Evolutionary conservation across 2,797 vertebrate species (phyloP), one percentile per base, ranked within the genome.

Genomic region (Salarias fasciatus): DNA sequence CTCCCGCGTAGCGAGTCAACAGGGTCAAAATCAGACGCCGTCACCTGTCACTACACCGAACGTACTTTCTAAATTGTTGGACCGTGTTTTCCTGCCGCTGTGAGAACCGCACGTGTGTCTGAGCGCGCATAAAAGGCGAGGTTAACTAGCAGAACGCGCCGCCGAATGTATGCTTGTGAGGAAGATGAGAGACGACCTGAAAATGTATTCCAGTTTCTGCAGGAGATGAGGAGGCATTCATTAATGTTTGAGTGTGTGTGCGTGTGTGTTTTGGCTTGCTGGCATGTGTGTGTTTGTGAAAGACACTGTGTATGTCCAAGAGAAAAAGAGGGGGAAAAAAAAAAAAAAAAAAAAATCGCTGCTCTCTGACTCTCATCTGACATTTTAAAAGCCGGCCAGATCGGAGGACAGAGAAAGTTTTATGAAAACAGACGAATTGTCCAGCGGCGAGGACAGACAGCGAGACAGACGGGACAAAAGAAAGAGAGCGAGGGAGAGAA

Each of bases 341-440:
- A 36, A 24, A 8, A 15, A 4, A 31, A 41, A 43, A 61, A 50
- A 33, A 10, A 73, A 72, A 43, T 1, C 5, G 48, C 48, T 51
- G 45, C 77, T 63, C 69, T 69, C 64, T 63, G 63, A 69, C 63
- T 89, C 80, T 75, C 55, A 52, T 88, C 70, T 92, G 91, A 90
- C 90, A 92, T 92, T 92, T 91, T 65, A 86, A 88, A 86, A 87
- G 64, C 68, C 61, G 72, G 75, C 52, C 68, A 77, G 66, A n/a
- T n/a, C n/a, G n/a, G 67, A 85, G 64, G 75, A 90, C 75, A 82
- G 78, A 82, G 78, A 72, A 75, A 86, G 78, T 89, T 85, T 89
- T 87, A 86, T 90, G 82, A 77, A 87, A 88, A 79, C 80, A 55
- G 64, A 71, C 75, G 36, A 55, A 85, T 75, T 76, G 78, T 87